phyloP scores from a whole-genome alignment of 2,113 vertebrate genomes.

The Antechinus stuartii region DNA sequence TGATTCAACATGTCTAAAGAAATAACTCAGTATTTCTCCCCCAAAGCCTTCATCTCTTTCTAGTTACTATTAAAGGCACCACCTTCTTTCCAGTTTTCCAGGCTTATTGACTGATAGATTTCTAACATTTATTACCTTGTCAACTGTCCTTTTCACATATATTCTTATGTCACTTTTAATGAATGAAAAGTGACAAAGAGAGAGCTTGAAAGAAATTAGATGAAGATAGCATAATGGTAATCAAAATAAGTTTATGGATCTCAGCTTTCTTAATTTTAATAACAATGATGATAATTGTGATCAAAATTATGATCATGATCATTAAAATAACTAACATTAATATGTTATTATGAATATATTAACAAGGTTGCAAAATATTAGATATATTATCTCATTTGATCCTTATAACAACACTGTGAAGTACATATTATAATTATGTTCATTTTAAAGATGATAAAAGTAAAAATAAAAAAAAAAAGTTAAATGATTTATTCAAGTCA shows the following conservation, averaged over 20 bases:
- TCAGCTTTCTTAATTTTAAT: no score
- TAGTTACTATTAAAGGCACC: background rate
- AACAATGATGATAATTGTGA: no score
- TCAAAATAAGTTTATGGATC: no score
- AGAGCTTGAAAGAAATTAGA: no score
- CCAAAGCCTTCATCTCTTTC: background rate
- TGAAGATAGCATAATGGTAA: no score
- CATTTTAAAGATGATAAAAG: no score
- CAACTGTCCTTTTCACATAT: background rate
- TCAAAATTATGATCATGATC: no score
- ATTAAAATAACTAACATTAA: background rate
- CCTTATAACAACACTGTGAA: background rate
- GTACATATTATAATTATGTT: background rate
- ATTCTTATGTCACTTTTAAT: background rate
- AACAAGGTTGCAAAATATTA: no score
- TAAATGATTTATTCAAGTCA: no score
- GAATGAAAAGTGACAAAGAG: background rate
- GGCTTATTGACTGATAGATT: background rate
- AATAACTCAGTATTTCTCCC: background rate
- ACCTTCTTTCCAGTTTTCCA: background rate
- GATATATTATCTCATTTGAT: background rate
- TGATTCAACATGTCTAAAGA: background rate
- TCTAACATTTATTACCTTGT: background rate
- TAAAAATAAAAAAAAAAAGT: no score
- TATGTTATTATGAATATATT: no score